phyloP scores from a whole-genome alignment of 2,113 vertebrate genomes.

The Cheirogaleus medius region DNA sequence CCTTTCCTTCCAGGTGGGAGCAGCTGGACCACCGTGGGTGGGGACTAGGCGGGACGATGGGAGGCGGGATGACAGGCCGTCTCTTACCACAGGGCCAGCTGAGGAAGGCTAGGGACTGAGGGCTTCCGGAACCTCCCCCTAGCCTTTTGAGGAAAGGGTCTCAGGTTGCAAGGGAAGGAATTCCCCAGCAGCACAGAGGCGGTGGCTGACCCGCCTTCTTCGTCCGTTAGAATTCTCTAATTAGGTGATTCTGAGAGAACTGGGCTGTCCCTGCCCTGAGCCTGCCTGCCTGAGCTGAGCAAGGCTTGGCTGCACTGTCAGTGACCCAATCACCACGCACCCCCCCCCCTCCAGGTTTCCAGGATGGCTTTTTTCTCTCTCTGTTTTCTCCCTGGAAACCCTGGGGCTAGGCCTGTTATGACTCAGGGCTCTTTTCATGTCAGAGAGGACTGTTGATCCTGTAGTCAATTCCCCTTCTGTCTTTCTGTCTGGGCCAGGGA shows the following conservation, averaged over 20 bases:
- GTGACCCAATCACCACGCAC: neutral
- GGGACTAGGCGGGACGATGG: neutral
- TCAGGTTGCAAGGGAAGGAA: neutral
- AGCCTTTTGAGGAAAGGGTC: neutral
- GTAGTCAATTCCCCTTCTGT: neutral
- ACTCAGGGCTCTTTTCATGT: neutral
- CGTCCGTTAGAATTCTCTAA: neutral
- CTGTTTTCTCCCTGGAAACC: neutral
- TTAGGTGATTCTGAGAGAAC: neutral
- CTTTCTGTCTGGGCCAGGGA: conserved; percentile 31
- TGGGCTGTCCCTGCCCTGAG: neutral
- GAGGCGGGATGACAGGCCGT: neutral
- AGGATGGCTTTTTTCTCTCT: neutral
- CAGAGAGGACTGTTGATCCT: neutral
- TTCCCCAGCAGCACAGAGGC: neutral
- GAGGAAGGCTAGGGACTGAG: neutral
- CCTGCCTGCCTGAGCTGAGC: neutral
- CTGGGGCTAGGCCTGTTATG: neutral
- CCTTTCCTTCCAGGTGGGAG: neutral
- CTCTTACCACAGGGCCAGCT: rapidly evolving
- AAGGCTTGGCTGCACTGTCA: neutral
- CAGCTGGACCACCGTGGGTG: neutral
- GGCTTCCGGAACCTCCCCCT: neutral
- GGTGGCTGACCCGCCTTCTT: neutral
- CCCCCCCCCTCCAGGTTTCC: neutral